Base-by-base conservation (phyloP, 2,888 invertebrate species). In the Arenicola marina region DNA sequence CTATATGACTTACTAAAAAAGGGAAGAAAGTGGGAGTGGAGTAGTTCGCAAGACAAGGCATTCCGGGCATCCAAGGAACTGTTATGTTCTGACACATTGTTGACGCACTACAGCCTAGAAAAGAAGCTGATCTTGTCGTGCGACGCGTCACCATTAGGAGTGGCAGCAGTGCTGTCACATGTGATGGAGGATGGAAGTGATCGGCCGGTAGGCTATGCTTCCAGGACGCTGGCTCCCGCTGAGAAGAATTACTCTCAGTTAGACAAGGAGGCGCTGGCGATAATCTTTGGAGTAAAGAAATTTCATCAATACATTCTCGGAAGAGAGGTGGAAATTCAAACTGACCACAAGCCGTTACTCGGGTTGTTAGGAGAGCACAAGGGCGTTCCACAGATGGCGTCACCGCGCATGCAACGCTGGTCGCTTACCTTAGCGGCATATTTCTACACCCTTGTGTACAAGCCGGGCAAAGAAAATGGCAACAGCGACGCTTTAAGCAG, bases 141-240 rank as follows among this genome's bases (percentile, higher is more conserved):
- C 44, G 83, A 85, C 71, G 84, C 84, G 1, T 79, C 77, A 18
- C 74, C 73, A 26, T 66, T 63, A 44, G 81, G 80, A n/a, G 62
- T 79, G 32, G 78, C 77, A 38, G 77, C 80, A 1, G 79, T 82
- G 3, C 31, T 73, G 7, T 63, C 61, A 4, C 73, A 74, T 51
- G 51, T 28, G 54, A 45, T 54, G 24, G 38, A 34, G 18, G 33
- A 64, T 51, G 70, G 69, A 1, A 51, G 34, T 18, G 56, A 66
- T 11, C 55, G 51, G 4, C 68, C 67, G 3, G 55, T n/a, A n/a
- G n/a, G n/a, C n/a, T n/a, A n/a, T n/a, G n/a, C n/a, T n/a, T n/a
- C n/a, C n/a, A n/a, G n/a, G n/a, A n/a, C n/a, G n/a, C n/a, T n/a
- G n/a, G n/a, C n/a, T n/a, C n/a, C n/a, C 24, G n/a, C 48, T n/a